Evolutionary conservation across 2,888 invertebrate genomes (phyloP).

Genomic region (Andrena flavipes): DNA sequence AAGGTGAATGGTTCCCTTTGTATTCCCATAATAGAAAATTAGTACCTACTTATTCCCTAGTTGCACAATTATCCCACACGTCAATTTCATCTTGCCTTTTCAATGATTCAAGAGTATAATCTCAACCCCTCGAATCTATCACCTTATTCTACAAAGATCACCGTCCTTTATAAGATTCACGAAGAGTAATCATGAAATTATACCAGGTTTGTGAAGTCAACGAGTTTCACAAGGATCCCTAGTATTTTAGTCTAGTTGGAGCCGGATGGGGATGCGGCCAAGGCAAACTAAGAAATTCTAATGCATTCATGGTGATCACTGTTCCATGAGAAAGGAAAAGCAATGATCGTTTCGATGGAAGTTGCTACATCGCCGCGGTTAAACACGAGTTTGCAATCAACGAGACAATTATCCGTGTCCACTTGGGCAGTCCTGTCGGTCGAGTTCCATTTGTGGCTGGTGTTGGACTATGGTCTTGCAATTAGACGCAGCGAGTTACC

Average conservation of each 20-base stretch:
- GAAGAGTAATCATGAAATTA: background rate
- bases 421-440: conserved; percentile 42
- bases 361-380: conserved; percentile 32
- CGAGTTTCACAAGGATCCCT: background rate
- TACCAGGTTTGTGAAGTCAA: background rate
- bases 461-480: conserved; percentile 56
- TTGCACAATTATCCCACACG: no score
- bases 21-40: no score
- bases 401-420: conserved; percentile 49
- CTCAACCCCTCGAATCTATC: background rate
- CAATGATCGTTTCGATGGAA: conserved; percentile 36
- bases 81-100: no score
- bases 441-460: conserved; percentile 56
- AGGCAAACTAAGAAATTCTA: conserved; percentile 47
- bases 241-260: background rate
- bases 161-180: background rate
- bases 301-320: conserved; percentile 28
- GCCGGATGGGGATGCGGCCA: background rate
- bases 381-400: conserved; percentile 56
- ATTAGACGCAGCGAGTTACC: conserved; percentile 48
- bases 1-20: no score
- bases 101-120: no score
- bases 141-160: background rate
- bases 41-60: no score
- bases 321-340: conserved; percentile 26